These are phyloP conservation scores for Tetranychus truncatus DNA, from an alignment of 2,888 invertebrate species.

Conservation along the genomic window DNA sequence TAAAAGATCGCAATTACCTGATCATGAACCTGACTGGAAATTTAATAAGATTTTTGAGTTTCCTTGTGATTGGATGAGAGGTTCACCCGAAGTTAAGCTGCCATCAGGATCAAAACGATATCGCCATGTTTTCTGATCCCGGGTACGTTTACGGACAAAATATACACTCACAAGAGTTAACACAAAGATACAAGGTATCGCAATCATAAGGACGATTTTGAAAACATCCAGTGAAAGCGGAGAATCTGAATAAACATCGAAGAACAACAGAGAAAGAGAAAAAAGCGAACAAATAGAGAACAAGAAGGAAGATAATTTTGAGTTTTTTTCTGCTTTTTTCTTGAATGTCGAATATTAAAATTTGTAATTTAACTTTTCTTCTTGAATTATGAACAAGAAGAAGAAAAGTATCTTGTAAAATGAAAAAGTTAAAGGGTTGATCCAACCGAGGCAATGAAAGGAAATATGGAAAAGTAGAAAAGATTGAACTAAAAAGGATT, in stretches of 20 bases:
- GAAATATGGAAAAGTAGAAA: background rate
- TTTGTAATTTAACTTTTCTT: too few species aligned
- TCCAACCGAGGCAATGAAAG: background rate
- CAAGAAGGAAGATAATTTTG: background rate
- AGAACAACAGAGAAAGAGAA: conserved; percentile 1
- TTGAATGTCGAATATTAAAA: too few species aligned
- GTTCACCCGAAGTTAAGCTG: conserved; percentile 30
- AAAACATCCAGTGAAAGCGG: conserved; percentile 3
- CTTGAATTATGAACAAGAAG: too few species aligned
- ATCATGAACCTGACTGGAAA: conserved; percentile 84
- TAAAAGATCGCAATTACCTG: conserved; percentile 58
- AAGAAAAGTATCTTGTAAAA: background rate
- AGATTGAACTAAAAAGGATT: background rate
- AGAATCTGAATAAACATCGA: background rate
- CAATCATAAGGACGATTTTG: conserved; percentile 49
- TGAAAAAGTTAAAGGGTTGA: background rate
- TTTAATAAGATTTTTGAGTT: conserved; percentile 54
- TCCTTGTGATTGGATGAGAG: conserved; percentile 25
- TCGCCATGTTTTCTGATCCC: conserved; percentile 7
- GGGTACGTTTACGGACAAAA: conserved; percentile 32
- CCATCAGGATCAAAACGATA: conserved; percentile 24
- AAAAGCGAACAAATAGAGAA: background rate
- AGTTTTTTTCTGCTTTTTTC: too few species aligned
- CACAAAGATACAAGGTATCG: conserved; percentile 47
- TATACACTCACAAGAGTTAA: conserved; percentile 47